Evolutionary conservation across 1,140 invertebrate genomes (phyloP), one percentile per base, ranked within the genome.

Genomic region (Helicoverpa armigera): DNA sequence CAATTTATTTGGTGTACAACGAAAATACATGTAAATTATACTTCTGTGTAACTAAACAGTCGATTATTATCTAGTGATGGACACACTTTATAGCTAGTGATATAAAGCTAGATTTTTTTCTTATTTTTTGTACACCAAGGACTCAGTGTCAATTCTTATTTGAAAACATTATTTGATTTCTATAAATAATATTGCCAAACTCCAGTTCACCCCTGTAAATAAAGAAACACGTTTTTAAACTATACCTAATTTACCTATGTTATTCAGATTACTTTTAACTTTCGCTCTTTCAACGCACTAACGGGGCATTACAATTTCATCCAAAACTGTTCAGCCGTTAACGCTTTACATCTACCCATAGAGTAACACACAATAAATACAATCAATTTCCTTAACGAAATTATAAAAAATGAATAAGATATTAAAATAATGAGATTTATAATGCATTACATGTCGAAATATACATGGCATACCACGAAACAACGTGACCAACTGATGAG

Each of bases 341-440:
- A 63, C 48, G 63, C 65, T 69, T 69, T 69, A 69, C 63, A 80
- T 73, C 23, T 85, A 83, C 50, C 75, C 75, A 77, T 74, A 75
- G 65, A 81, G 23, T 82, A 84, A 86, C 73, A 80, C 83, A 85
- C 83, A 89, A 88, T 87, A 90, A 88, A 89, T 89, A 88, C 82
- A 84, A 83, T 78, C 80, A 82, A 83, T 80, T 83, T 82, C 75
- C 78, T 75, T 82, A 84, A 56, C 61, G 75, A 85, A 83, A 83
- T 82, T 81, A 81, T 79, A 80, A 56, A n/a, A 78, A 82, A 81
- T 83, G 82, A 81, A 83, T 76, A 18, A 73, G 67, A 80, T 51
- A 79, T 81, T 80, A 85, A 80, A 85, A 81, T 82, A 80, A 82
- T 85, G 83, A 85, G 83, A 85, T 85, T 85, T 78, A 79, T 72